Evolutionary conservation across 53 echinoderm and acorn worm species (phyloP), one percentile per base, ranked within the genome.

Genomic region (Crossaster papposus): DNA sequence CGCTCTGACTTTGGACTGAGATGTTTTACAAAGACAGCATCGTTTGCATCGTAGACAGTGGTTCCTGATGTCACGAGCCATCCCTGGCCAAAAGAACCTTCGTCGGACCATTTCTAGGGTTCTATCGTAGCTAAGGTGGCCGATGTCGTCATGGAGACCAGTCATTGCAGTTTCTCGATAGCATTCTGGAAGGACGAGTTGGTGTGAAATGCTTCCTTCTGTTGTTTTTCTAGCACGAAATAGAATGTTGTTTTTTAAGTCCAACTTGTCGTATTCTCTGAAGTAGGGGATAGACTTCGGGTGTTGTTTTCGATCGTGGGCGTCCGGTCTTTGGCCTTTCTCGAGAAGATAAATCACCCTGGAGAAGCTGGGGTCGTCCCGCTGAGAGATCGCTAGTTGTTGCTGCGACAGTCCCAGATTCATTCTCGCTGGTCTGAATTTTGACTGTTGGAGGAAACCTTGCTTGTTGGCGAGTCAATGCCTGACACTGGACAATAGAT

Each of bases 21-120:
- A 14, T 17, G 90, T 90, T 52, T 90, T 90, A 4, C 90, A 64
- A 52, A 90, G 81, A 65, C 81, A 90, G 51, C 90, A 90, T 54
- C 72, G 8, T 65, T 90, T 38, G 30, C 90, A 90, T 44, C 36
- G 64, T 13, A 52, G 44, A 52, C 90, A 90, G 81, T 81, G 81
- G 52, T 0, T 14, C 24, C 83, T 81, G 14, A 90, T 70, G 62
- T 83, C 75, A 2, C 30, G 17, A 30, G 83, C 35, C 90, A 90
- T 90, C 33, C 50, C 54, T 26, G 83, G 83, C 90, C 90, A 90
- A 62, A 52, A 83, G 70, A 90, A 90, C 36, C 90, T 30, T 34
- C 58, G 31, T 26, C 90, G 30, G 26, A 83, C 70, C 63, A 81
- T 74, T 63, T 83, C 83, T 17, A 90, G 23, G 7, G 90, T 90